Evolutionary conservation across 2,888 invertebrate genomes (phyloP).

Genomic region (Lacanobia oleracea): DNA sequence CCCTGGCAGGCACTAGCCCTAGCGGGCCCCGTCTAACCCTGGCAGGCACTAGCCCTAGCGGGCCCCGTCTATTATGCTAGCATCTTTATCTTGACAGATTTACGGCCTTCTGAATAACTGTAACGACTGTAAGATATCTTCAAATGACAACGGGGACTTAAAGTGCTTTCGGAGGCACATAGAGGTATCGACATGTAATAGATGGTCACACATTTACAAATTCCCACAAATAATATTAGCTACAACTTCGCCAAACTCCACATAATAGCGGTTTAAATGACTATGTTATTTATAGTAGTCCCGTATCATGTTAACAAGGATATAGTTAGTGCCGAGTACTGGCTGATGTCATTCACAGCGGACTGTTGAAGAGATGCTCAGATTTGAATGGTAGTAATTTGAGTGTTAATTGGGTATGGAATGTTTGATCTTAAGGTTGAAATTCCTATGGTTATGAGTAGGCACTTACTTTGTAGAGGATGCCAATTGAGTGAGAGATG

Average conservation of each 20-base stretch:
- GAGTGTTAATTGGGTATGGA: conserved; percentile 21
- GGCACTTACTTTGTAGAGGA: background rate
- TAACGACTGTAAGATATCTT: background rate
- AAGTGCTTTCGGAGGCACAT: background rate
- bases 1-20: too few species aligned
- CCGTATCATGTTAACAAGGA: conserved; percentile 52
- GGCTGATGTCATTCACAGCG: conserved; percentile 54
- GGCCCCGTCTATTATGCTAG: too few species aligned
- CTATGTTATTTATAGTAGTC: conserved; percentile 38
- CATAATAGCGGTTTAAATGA: conserved; percentile 15
- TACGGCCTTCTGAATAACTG: too few species aligned
- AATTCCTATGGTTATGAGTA: background rate
- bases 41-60: too few species aligned
- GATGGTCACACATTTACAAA: background rate
- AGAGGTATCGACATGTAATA: background rate
- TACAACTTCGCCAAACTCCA: background rate
- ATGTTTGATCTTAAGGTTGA: conserved; percentile 2
- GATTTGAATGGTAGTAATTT: conserved; percentile 30
- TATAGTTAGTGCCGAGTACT: conserved; percentile 40
- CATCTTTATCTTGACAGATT: too few species aligned
- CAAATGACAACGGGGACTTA: background rate
- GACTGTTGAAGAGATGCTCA: conserved; percentile 17
- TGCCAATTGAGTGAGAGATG: too few species aligned
- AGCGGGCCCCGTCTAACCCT: too few species aligned
- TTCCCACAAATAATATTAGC: too few species aligned